Evolutionary conservation across 2,113 vertebrate species (phyloP), one percentile per base, ranked within the genome.

Genomic region (Halcyon senegalensis): DNA sequence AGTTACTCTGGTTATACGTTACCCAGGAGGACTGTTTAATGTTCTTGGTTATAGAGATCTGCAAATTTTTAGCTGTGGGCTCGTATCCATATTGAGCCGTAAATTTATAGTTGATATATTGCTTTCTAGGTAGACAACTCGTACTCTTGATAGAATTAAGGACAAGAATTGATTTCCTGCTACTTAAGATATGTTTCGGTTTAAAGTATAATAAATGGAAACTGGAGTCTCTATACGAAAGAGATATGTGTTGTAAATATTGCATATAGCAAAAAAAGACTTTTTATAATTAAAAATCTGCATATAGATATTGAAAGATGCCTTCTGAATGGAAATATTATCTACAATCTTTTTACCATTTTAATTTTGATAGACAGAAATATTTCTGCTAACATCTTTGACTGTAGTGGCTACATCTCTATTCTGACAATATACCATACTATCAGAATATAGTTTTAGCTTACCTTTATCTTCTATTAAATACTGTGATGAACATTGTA

Each of bases 101-200:
- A 97, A 93, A 96, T 97, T 97, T 95, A 48, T 78, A 93, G 80
- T 50, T 90, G 93, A 97, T 97, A 44, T 84, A 95, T 96, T 94
- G 37, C 92, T 97, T 97, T 97, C 82, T 89, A 94, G 94, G 67
- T 84, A 87, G 62, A 88, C 39, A 59, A 74, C 44, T 96, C 85
- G 59, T 59, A 53, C n/a, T 93, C n/a, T 94, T 94, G 87, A 85
- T 93, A 90, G 64, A 97, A 96, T 95, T 97, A 96, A 95, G n/a
- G 74, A 19, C 13, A 56, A 59, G 84, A 76, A 96, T 94, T 97
- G 88, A 93, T 96, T 97, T 97, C 84, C 81, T 94, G 74, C 69
- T 84, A 87, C 91, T 69, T 91, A 86, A 94, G 84, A 82, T 25
- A 75, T 27, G 11, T 90, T 84, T 84, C 2, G 4, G 44, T 89